Evolutionary conservation across 1,140 invertebrate species (phyloP), one percentile per base, ranked within the genome.

Genomic region (Lanistes nyassanus): DNA sequence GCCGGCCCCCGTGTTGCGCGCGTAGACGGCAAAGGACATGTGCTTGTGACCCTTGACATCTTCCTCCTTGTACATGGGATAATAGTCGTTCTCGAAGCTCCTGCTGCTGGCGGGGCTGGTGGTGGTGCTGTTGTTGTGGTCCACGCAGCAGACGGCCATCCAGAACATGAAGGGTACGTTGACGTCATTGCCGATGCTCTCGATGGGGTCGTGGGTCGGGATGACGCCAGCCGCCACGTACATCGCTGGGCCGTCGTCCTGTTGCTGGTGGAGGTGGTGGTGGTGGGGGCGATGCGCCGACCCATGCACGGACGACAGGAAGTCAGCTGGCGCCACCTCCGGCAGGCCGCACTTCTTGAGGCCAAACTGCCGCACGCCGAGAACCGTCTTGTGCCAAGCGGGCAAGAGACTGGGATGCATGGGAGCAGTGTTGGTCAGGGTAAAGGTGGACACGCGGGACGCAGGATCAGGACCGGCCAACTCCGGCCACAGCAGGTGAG

Each of bases 101-200:
- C 11, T 68, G 16, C 16, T 37, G 64, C 34, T 72, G 68, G 11
- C 55, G 58, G 31, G 11, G 65, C 29, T 58, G 34, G 34, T 74
- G n/a, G 13, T 42, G 39, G 13, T 74, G 31, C 2, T 39, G 76
- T 47, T 75, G 65, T 26, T 62, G 26, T 60, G 55, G 0, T 29
- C 31, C 19, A 84, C 78, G 74, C 84, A 85, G 65, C 84, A 85
- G 29, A 76, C 82, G 23, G 80, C 81, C 75, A 82, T 74, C 84
- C 84, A 85, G 55, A 85, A 80, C 51, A 84, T 67, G 55, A 78
- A 80, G 26, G 84, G 84, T n/a, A 85, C 80, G 60, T 80, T 81
- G 34, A 85, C 80, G 26, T 79, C 80, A 71, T 83, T 82, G 16
- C 83, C 83, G 19, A 82, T 78, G 16, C 74, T 79, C 60, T 80